Evolutionary conservation across 2,888 invertebrate species (phyloP), one percentile per base, ranked within the genome.

Genomic region (Heteromyza rotundicornis): DNA sequence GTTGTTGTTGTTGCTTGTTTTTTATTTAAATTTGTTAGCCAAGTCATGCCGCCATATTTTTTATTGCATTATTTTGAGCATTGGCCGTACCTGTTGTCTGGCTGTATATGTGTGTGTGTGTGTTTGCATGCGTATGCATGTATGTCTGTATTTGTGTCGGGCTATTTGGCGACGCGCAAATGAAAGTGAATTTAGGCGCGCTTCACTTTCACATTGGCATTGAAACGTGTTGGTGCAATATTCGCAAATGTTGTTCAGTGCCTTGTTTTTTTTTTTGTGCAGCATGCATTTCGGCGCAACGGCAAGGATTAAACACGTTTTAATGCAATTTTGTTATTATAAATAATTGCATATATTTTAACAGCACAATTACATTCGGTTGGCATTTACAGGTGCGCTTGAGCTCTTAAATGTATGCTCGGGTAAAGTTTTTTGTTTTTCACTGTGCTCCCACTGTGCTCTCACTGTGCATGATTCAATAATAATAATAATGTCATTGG

Each of bases 101-200:
- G 65, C 66, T 71, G 69, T 68, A n/a, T n/a, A n/a, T n/a, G n/a
- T n/a, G n/a, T n/a, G n/a, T n/a, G n/a, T n/a, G n/a, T n/a, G n/a
- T n/a, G n/a, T n/a, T n/a, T n/a, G n/a, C n/a, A n/a, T n/a, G n/a
- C n/a, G n/a, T n/a, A n/a, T n/a, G n/a, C n/a, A n/a, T n/a, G n/a
- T n/a, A n/a, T 2, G 17, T 14, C 7, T 8, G 27, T 27, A 52
- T 10, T 8, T 27, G 51, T 32, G 56, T 14, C 19, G 40, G 8
- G 52, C 50, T 51, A 47, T n/a, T 35, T 57, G n/a, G 35, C 32
- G 32, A 22, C 32, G 60, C 19, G 59, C 64, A 62, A 67, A 70
- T 62, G 70, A 71, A 71, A 72, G 70, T 71, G 73, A 73, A 73
- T 69, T 69, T 62, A 32, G 40, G 32, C 47, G 63, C 52, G n/a